These are phyloP conservation scores for Chromoteleia sp. DNA, from an alignment of 2,888 invertebrate genomes.

Conservation along the genomic window DNA sequence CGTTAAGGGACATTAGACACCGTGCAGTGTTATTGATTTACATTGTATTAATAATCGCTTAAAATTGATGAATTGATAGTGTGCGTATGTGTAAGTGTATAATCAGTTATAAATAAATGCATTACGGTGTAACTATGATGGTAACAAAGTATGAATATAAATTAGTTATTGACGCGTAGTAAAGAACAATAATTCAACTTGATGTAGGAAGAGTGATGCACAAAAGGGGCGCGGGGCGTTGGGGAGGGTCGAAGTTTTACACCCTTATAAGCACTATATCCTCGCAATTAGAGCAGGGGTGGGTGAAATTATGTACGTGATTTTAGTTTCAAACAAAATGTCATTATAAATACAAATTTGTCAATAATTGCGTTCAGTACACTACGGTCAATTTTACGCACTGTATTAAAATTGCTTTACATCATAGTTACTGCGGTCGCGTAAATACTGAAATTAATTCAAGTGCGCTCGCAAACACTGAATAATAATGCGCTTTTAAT, in stretches of 20 bases:
- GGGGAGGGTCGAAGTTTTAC: slow-evolving; percentile 45
- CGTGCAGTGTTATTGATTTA: slow-evolving; percentile 51
- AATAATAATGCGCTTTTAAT: not conserved
- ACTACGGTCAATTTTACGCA: slow-evolving; percentile 4
- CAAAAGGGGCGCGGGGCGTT: slow-evolving; percentile 49
- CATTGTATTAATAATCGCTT: slow-evolving; percentile 58
- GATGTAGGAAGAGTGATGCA: slow-evolving; percentile 63
- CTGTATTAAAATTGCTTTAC: slow-evolving; percentile 26
- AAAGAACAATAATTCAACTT: slow-evolving; percentile 63
- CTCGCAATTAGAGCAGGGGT: slow-evolving; percentile 49
- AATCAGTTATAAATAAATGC: slow-evolving; percentile 58
- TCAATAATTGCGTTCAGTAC: slow-evolving; percentile 9
- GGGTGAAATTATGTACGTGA: slow-evolving; percentile 44
- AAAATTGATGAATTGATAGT: slow-evolving; percentile 51
- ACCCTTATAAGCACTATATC: slow-evolving; percentile 55
- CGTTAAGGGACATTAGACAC: slow-evolving; percentile 24
- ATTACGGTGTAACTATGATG: slow-evolving; percentile 51
- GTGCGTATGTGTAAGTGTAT: slow-evolving; percentile 29
- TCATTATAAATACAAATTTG: slow-evolving; percentile 42
- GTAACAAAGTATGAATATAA: slow-evolving; percentile 63
- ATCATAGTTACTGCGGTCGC: not conserved
- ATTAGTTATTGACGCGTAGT: slow-evolving; percentile 61
- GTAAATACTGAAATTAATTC: slow-evolving; percentile 21
- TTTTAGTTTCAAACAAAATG: slow-evolving; percentile 41
- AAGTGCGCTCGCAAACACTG: slow-evolving; percentile 3